Percentiles rank a stretch among this genome's conserved stretches.
phyloP scores from a whole-genome alignment of 2,888 invertebrate genomes.

The Pomacea canaliculata region DNA sequence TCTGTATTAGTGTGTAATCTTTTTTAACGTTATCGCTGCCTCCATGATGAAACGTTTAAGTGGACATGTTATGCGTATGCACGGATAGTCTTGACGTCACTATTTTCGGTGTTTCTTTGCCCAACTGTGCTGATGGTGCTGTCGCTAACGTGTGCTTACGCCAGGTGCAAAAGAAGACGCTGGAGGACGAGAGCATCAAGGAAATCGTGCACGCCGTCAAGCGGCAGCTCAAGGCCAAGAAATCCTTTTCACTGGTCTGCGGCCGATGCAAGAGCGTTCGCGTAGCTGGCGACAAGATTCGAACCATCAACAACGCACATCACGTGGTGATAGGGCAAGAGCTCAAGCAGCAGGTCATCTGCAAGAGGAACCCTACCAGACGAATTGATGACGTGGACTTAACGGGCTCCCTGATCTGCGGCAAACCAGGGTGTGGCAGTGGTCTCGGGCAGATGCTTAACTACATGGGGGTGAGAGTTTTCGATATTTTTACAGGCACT shows the following conservation, averaged over 20 bases:
- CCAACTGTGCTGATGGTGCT: no score
- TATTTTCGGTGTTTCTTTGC: no score
- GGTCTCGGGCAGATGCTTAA: slow-evolving; percentile 34
- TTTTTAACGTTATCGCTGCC: no score
- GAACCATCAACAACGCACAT: slow-evolving; percentile 24
- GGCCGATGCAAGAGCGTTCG: slow-evolving; percentile 8
- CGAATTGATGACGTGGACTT: slow-evolving; percentile 29
- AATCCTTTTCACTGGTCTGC: slow-evolving; percentile 16
- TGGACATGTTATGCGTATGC: no score
- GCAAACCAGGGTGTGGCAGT: slow-evolving; percentile 27
- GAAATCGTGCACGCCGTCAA: slow-evolving; percentile 21
- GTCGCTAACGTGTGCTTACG: no score
- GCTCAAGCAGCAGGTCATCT: slow-evolving; percentile 27
- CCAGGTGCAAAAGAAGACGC: slow-evolving; percentile 26
- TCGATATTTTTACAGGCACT: neutral
- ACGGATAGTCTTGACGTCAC: no score
- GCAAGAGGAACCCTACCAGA: slow-evolving; percentile 15
- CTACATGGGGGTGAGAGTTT: slow-evolving; percentile 9
- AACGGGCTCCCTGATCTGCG: slow-evolving; percentile 40
- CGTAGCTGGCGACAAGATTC: slow-evolving; percentile 10
- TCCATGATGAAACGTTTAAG: no score
- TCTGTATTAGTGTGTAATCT: no score
- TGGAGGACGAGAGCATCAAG: slow-evolving; percentile 28
- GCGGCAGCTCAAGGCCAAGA: neutral
- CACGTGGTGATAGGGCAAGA: slow-evolving; percentile 21